Percentiles rank a stretch among this genome's conserved stretches.
These are phyloP conservation scores for Melitaea athalia DNA, from an alignment of 2,888 invertebrate species.

Conservation along the genomic window DNA sequence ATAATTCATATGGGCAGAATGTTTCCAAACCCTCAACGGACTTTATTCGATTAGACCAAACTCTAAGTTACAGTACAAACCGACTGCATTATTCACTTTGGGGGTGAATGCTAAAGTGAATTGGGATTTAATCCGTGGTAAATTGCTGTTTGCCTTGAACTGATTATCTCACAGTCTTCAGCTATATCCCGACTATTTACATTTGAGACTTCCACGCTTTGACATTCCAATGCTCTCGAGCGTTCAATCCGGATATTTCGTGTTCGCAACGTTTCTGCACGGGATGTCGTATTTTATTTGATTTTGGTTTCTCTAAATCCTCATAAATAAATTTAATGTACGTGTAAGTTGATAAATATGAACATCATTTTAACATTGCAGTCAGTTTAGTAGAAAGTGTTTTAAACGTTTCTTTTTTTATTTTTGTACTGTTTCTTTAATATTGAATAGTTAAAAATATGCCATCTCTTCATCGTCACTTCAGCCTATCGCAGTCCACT, in stretches of 20 bases:
- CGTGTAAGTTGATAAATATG: too few species aligned
- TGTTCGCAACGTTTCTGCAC: slow-evolving; percentile 5
- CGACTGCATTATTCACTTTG: slow-evolving; percentile 50
- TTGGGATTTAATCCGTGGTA: slow-evolving; percentile 49
- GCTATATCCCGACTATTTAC: slow-evolving; percentile 48
- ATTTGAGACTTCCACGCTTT: slow-evolving; percentile 40
- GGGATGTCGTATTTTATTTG: background rate
- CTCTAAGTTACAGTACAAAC: slow-evolving; percentile 50
- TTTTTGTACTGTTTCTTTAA: too few species aligned
- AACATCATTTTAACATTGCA: too few species aligned
- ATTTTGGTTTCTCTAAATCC: background rate
- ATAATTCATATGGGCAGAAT: slow-evolving; percentile 13
- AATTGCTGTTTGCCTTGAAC: slow-evolving; percentile 50
- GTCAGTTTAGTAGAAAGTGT: too few species aligned
- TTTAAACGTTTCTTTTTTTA: too few species aligned
- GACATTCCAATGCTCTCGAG: slow-evolving; percentile 28
- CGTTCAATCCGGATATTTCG: background rate
- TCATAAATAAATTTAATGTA: background rate
- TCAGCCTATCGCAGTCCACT: too few species aligned
- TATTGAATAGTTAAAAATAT: too few species aligned
- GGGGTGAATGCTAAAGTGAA: slow-evolving; percentile 44
- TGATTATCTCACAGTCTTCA: slow-evolving; percentile 49
- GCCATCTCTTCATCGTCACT: too few species aligned
- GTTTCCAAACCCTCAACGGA: slow-evolving; percentile 43
- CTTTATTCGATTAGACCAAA: slow-evolving; percentile 49